Conservation (phyloP, 1,140 invertebrate genomes). For the Arion vulgaris region DNA sequence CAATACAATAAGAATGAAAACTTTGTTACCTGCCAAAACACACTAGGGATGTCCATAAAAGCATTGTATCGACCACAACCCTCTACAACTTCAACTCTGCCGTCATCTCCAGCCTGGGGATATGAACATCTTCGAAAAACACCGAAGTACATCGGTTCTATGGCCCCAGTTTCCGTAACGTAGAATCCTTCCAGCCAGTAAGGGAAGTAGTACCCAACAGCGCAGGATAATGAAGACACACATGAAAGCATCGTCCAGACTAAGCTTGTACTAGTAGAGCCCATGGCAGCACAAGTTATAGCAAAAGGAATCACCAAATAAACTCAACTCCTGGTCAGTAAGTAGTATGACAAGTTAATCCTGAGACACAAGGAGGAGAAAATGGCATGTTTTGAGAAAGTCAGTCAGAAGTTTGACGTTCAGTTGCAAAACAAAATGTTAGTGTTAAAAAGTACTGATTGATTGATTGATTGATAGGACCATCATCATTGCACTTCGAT, state of each 20-base stretch:
- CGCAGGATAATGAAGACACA: conserved; percentile 77
- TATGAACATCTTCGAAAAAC: conserved; percentile 82
- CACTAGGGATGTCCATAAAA: conserved; percentile 81
- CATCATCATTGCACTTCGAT: too few relatives aligned
- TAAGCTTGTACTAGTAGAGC: conserved; percentile 74
- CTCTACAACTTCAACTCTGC: conserved; percentile 69
- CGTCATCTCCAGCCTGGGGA: conserved; percentile 72
- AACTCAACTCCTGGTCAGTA: too few relatives aligned
- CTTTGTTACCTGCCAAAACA: conserved; percentile 77
- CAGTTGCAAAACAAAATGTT: too few relatives aligned
- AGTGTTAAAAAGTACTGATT: too few relatives aligned
- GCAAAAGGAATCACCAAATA: background rate
- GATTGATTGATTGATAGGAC: too few relatives aligned
- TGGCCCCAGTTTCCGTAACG: background rate
- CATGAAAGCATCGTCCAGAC: conserved; percentile 80
- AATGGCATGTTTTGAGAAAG: too few relatives aligned
- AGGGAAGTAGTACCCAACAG: conserved; percentile 81
- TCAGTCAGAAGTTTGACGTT: too few relatives aligned
- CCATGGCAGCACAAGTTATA: background rate
- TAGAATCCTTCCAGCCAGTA: conserved; percentile 80
- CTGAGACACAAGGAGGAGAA: too few relatives aligned
- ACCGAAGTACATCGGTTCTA: conserved; percentile 77
- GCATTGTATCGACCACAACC: conserved; percentile 81
- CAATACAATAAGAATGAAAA: too few relatives aligned
- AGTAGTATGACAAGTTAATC: too few relatives aligned